phyloP scores from a whole-genome alignment of 2,113 vertebrate species.

The Hydropotes inermis region DNA sequence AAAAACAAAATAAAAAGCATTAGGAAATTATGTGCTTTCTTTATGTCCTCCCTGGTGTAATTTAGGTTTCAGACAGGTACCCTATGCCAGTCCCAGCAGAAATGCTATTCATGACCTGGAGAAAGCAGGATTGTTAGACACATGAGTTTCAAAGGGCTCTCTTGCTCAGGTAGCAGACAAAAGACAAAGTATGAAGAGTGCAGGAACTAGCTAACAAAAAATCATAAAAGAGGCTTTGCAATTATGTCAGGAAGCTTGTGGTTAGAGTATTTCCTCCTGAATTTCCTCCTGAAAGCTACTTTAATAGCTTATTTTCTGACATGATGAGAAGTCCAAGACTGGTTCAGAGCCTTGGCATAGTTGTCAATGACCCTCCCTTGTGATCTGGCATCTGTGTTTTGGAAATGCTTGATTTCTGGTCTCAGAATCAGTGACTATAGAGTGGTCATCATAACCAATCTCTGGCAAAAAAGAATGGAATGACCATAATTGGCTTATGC shows the following conservation, averaged over 20 bases:
- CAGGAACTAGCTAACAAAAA: not conserved
- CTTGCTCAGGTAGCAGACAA: not conserved
- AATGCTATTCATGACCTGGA: not conserved
- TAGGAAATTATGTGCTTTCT: not conserved
- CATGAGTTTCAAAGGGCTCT: not conserved
- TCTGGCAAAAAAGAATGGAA: not conserved
- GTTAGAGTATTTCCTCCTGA: not conserved
- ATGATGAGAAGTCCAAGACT: not conserved
- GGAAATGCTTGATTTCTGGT: not conserved
- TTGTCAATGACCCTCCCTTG: not conserved
- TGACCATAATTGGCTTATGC: not conserved
- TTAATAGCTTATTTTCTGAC: not conserved
- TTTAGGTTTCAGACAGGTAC: not conserved
- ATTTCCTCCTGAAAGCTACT: not conserved
- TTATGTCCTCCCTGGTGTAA: rapidly evolving
- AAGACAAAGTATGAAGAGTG: not conserved
- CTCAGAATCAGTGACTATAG: not conserved
- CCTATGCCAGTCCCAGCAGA: not conserved
- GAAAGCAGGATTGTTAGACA: not conserved
- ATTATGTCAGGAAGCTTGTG: not conserved
- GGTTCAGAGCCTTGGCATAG: not conserved
- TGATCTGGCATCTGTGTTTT: not conserved
- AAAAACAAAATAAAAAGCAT: not conserved
- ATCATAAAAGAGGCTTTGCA: not conserved
- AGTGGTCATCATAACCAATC: not conserved